phyloP scores from a whole-genome alignment of 2,797 vertebrate genomes.

The Epinephelus awoara region DNA sequence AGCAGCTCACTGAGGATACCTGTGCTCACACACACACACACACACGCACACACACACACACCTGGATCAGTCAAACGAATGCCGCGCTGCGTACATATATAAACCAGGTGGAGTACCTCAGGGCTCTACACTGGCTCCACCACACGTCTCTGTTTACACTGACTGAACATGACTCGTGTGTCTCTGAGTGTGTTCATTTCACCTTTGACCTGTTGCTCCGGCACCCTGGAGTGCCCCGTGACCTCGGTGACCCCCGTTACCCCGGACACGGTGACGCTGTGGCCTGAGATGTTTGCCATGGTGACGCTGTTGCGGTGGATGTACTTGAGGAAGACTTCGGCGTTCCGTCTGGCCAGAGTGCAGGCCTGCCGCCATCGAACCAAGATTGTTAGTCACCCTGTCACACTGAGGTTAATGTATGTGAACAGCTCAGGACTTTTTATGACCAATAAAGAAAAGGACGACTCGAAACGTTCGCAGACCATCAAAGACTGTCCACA shows the following conservation, averaged over 20 bases:
- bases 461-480: too few species aligned
- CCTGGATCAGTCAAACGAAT: neutral
- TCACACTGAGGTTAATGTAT: too few species aligned
- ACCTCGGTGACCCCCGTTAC: conserved; percentile 84
- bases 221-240: conserved; percentile 94
- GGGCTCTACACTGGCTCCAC: conserved; percentile 18
- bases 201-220: conserved; percentile 99
- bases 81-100: too few species aligned
- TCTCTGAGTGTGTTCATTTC: conserved; percentile 33
- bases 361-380: conserved; percentile 88
- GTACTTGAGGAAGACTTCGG: conserved; percentile 98
- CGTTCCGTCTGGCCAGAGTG: conserved; percentile 94
- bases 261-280: conserved; percentile 71
- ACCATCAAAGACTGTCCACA: too few species aligned
- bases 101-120: conserved; percentile 24
- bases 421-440: too few species aligned
- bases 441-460: too few species aligned
- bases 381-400: neutral
- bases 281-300: conserved; percentile 89
- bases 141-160: neutral
- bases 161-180: neutral
- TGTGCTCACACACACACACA: conserved; percentile 63
- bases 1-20: conserved; percentile 96
- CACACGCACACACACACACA: conserved; percentile 11
- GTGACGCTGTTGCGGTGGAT: conserved; percentile 98